phyloP scores from a whole-genome alignment of 1,140 invertebrate species.

The Campoletis sonorensis region DNA sequence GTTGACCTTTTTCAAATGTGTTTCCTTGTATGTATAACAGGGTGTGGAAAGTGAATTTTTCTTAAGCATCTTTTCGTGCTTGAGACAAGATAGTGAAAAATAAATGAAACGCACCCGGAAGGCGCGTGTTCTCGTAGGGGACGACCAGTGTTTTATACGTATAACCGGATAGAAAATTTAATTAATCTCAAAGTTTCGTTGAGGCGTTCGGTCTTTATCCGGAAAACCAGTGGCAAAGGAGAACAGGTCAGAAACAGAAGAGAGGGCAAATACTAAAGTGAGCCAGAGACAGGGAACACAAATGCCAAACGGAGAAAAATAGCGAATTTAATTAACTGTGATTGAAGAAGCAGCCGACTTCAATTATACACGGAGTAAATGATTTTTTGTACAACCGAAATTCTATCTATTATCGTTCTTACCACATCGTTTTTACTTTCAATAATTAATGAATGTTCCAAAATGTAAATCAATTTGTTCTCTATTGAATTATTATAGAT shows the following conservation, averaged over 20 bases:
- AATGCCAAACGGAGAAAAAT: neutral
- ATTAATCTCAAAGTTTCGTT: constrained; percentile 31
- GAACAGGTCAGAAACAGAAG: neutral
- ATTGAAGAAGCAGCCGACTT: neutral
- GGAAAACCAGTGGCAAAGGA: neutral
- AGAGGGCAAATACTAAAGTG: neutral
- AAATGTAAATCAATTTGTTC: no score
- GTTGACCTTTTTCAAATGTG: neutral
- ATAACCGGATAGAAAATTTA: constrained; percentile 33
- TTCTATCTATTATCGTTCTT: neutral
- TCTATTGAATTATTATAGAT: no score
- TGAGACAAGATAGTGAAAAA: neutral
- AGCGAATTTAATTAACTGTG: neutral
- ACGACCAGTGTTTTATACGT: constrained; percentile 6
- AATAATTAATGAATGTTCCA: no score
- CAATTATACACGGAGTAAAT: no score
- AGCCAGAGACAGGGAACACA: neutral
- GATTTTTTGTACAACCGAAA: neutral
- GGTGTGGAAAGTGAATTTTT: neutral
- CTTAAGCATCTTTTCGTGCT: neutral
- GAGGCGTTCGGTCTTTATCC: neutral
- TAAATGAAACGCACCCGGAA: neutral
- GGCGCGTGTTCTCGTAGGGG: neutral
- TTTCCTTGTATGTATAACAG: neutral
- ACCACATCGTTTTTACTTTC: no score